Base-by-base conservation (phyloP, 2,797 vertebrate species). In the Labeo calbasu region DNA sequence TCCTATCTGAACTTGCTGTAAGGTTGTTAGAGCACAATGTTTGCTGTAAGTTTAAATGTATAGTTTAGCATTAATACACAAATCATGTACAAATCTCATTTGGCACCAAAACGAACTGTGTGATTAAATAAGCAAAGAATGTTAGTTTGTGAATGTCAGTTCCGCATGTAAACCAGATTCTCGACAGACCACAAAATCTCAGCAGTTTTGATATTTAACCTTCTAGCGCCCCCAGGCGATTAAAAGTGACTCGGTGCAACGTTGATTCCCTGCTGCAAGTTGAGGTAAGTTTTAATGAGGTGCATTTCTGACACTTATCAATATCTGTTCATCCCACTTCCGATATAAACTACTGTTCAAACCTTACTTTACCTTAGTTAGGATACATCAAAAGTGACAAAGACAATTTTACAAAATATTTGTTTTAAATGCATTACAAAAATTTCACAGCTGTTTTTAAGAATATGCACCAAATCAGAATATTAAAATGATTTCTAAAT, bases 191-290 rank as follows among this genome's bases (percentile, higher is more conserved):
- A 51, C 43, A 53, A 57, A 15, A 75, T 36, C 25, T n/a, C 23
- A n/a, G 12, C 11, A 28, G 21, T 32, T 17, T 77, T 9, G 0
- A 40, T 71, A 23, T 25, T 50, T 84, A 61, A 72, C 40, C 21
- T 61, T 79, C 21, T 84, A 79, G 76, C 75, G 82, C 82, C 82
- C 82, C 82, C 82, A 78, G 28, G 76, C 66, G 82, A 71, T 25
- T 10, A 32, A 71, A 71, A 51, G 4, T 36, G 32, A 36, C 28
- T 32, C 28, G 28, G 28, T 32, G 28, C 32, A 36, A 36, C 32
- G 32, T 36, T 36, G 32, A 36, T 0, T 3, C 17, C 12, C 17
- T 2, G 12, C 14, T 61, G 4, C 36, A 25, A 46, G 2, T 46
- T 7, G 15, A 46, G 13, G 14, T 19, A 0, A 11, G 19, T 59